These are phyloP conservation scores for Mayetiola destructor DNA, from an alignment of 2,888 invertebrate species.

Conservation along the genomic window DNA sequence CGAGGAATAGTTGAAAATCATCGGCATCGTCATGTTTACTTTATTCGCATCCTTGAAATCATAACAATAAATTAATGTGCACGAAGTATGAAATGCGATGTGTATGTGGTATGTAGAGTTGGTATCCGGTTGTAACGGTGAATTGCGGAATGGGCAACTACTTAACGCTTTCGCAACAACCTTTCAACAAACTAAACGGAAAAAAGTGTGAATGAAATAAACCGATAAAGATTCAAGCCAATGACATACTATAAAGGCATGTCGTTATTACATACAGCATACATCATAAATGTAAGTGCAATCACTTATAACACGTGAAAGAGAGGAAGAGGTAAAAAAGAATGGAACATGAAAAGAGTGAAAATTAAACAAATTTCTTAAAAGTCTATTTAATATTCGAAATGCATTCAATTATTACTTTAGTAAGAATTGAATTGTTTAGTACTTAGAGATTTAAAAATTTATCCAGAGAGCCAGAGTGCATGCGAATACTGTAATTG, in stretches of 20 bases:
- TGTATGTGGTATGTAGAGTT: too few species aligned
- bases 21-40: too few species aligned
- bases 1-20: too few species aligned
- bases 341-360: background rate
- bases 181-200: background rate
- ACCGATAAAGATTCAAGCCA: background rate
- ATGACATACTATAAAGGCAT: conserved; percentile 2
- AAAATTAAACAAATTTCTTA: conserved; percentile 1
- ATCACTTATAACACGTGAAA: background rate
- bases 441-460: conserved; percentile 7
- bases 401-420: conserved; percentile 3
- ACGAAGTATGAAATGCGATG: too few species aligned
- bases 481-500: too few species aligned
- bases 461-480: conserved; percentile 10
- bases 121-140: background rate
- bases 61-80: background rate
- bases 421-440: background rate
- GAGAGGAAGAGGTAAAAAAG: too few species aligned
- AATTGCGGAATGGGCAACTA: background rate
- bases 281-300: too few species aligned
- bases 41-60: conserved; percentile 9
- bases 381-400: conserved; percentile 12
- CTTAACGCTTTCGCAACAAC: conserved; percentile 10
- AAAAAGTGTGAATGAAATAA: background rate
- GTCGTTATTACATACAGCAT: background rate